phyloP scores from a whole-genome alignment of 2,888 invertebrate genomes.

The Aproaerema taeniolella region DNA sequence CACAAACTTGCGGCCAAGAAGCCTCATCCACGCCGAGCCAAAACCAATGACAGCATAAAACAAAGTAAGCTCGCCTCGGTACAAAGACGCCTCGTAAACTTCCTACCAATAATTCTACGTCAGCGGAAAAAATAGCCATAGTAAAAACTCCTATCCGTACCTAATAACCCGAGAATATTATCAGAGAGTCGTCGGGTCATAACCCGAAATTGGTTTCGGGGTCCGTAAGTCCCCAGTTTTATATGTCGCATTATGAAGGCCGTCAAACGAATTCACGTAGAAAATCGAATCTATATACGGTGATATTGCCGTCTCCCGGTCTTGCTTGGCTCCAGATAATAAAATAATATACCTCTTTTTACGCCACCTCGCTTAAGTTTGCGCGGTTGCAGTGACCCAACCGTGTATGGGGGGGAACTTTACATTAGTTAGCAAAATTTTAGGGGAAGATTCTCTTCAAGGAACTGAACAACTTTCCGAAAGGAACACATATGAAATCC shows the following conservation, averaged over 20 bases:
- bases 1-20: too few species aligned
- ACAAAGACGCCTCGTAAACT: slow-evolving; percentile 53
- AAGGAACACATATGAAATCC: too few species aligned
- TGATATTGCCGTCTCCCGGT: slow-evolving; percentile 67
- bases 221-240: slow-evolving; percentile 78
- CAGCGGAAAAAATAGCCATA: slow-evolving; percentile 76
- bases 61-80: slow-evolving; percentile 28
- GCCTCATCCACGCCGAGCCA: neutral
- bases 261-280: slow-evolving; percentile 80
- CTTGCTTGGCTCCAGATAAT: slow-evolving; percentile 71
- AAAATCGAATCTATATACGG: slow-evolving; percentile 79
- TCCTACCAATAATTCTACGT: slow-evolving; percentile 68
- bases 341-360: slow-evolving; percentile 75
- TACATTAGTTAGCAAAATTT: too few species aligned
- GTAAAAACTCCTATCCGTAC: slow-evolving; percentile 77
- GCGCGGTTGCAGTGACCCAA: slow-evolving; percentile 35
- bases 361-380: slow-evolving; percentile 41
- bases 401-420: slow-evolving; percentile 7
- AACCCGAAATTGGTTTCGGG: slow-evolving; percentile 79
- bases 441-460: too few species aligned
- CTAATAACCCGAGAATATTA: slow-evolving; percentile 78
- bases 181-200: slow-evolving; percentile 78
- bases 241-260: slow-evolving; percentile 79
- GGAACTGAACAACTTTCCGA: too few species aligned
- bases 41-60: slow-evolving; percentile 56